Evolutionary conservation across 1,140 invertebrate species (phyloP).

Genomic region (Varroa destructor): DNA sequence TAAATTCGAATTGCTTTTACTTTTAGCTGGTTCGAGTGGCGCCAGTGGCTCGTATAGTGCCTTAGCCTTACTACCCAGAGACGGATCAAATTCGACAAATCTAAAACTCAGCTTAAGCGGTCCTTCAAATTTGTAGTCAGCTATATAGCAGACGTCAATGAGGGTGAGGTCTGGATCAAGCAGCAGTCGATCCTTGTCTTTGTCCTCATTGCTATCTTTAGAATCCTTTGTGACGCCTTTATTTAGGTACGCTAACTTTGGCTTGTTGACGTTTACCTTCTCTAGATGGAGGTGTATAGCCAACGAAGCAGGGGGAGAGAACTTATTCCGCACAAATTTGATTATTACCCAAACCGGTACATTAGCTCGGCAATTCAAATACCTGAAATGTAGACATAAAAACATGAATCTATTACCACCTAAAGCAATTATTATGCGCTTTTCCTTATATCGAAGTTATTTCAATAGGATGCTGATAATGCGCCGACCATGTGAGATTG

Average conservation of each 20-base stretch:
- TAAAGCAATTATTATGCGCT: too few relatives aligned
- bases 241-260: neutral
- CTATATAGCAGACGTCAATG: slow-evolving; percentile 24
- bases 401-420: too few relatives aligned
- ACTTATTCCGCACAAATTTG: slow-evolving; percentile 14
- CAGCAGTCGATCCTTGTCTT: slow-evolving; percentile 1
- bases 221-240: too few relatives aligned
- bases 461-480: too few relatives aligned
- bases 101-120: neutral
- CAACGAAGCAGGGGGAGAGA: neutral
- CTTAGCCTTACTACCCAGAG: neutral
- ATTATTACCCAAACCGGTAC: slow-evolving; percentile 11
- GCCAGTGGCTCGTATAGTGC: slow-evolving; percentile 6
- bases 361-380: neutral
- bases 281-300: slow-evolving; percentile 6
- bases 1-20: too few relatives aligned
- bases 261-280: neutral
- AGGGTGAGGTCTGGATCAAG: slow-evolving; percentile 22
- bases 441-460: too few relatives aligned
- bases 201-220: too few relatives aligned
- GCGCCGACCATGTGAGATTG: too few relatives aligned
- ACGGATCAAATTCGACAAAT: slow-evolving; percentile 20
- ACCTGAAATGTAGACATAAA: neutral
- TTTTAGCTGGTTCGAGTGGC: too few relatives aligned
- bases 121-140: slow-evolving; percentile 21